These are phyloP conservation scores for Chaetodon auriga DNA, from an alignment of 2,113 vertebrate genomes.

Conservation along the genomic window DNA sequence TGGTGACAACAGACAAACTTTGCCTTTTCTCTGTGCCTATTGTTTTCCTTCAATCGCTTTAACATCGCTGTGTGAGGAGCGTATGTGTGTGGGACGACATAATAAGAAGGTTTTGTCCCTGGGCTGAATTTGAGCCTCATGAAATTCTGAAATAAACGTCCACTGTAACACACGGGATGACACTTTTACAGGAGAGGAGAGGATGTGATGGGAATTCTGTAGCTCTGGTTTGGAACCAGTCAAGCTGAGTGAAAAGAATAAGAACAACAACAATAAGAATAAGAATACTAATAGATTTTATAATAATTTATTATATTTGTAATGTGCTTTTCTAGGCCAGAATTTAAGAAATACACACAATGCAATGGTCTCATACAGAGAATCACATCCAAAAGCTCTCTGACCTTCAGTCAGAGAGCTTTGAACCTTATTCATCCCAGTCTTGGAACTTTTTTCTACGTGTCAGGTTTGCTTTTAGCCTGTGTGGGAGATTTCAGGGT, in stretches of 20 bases:
- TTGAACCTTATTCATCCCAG: constrained; percentile 42
- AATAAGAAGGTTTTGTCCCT: constrained; percentile 48
- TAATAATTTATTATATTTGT: no score
- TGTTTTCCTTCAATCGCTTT: constrained; percentile 66
- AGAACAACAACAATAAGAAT: no score
- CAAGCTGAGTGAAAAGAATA: background rate
- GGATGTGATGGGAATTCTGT: background rate
- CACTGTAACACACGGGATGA: constrained; percentile 1
- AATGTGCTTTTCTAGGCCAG: no score
- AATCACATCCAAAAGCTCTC: constrained; percentile 27
- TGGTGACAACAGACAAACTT: constrained; percentile 68
- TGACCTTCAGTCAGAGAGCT: constrained; percentile 32
- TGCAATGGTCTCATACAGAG: background rate
- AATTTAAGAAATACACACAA: constrained; percentile 4
- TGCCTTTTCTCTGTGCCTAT: constrained; percentile 52
- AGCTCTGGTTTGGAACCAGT: background rate
- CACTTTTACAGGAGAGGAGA: constrained; percentile 1
- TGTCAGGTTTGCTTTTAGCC: constrained; percentile 47
- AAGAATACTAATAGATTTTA: no score
- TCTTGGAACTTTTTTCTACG: background rate
- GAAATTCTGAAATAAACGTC: constrained; percentile 38
- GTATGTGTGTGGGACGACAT: constrained; percentile 44
- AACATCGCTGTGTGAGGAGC: background rate
- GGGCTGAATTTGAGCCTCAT: constrained; percentile 37
- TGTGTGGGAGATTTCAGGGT: constrained; percentile 57